A percentile compares a stretch with the other conserved stretches of the same genome.
Evolutionary conservation across 2,113 vertebrate species (phyloP).

Genomic region (Corythaeola cristata): DNA sequence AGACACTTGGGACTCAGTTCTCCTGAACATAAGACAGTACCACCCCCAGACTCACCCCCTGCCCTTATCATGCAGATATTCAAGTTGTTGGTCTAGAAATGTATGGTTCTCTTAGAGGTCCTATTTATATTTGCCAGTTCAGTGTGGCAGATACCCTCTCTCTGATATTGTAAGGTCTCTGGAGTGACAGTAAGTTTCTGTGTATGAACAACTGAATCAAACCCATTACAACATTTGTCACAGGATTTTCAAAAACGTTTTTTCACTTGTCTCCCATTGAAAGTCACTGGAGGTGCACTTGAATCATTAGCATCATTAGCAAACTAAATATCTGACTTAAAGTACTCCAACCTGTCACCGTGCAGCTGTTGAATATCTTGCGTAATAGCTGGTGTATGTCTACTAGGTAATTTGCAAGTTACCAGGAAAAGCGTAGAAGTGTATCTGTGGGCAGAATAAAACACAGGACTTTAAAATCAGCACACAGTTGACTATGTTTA

Average conservation of each 20-base stretch:
- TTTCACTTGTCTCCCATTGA: not conserved
- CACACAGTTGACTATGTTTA: not conserved
- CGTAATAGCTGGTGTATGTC: not conserved
- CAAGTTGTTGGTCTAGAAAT: not conserved
- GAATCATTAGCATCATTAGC: not conserved
- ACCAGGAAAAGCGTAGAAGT: not conserved
- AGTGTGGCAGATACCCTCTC: not conserved
- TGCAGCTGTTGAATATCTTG: not conserved
- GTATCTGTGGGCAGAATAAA: not conserved
- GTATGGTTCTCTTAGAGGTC: not conserved
- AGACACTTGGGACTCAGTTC: not conserved
- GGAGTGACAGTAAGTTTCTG: not conserved
- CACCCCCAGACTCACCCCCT: rapidly evolving
- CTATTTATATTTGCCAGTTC: not conserved
- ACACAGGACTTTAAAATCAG: not conserved
- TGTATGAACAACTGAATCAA: not conserved
- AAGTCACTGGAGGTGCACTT: not conserved
- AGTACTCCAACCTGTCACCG: not conserved
- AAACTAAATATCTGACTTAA: not conserved
- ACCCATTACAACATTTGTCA: not conserved
- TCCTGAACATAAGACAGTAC: not conserved
- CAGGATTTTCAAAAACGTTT: not conserved
- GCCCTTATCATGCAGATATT: not conserved
- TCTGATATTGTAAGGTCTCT: not conserved
- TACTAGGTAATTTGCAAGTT: not conserved